Conservation (phyloP, 2,888 invertebrate genomes). For the Lasioglossum figueresi region DNA sequence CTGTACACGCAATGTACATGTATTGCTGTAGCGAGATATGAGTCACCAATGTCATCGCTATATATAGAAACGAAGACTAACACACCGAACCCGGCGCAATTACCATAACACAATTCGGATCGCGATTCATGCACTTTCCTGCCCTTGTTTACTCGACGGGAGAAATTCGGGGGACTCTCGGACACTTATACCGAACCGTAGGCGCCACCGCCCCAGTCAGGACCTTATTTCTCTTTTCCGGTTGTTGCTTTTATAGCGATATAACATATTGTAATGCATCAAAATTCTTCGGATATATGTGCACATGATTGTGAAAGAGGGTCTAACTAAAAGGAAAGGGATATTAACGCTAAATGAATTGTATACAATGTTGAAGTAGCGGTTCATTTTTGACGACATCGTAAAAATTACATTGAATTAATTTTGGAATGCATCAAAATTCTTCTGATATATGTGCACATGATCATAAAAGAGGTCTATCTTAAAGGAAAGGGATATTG, state of each 20-base stretch:
- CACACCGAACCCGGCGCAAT: conserved; percentile 70
- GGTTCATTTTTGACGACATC: too few relatives aligned
- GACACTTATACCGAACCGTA: background rate
- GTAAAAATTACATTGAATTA: too few relatives aligned
- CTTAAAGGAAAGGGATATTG: too few relatives aligned
- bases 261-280: background rate
- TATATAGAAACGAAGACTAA: conserved; percentile 80
- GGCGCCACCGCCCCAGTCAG: too few relatives aligned
- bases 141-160: background rate
- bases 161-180: background rate
- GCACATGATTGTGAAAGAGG: too few relatives aligned
- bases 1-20: conserved; percentile 63
- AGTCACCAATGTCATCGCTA: conserved; percentile 82
- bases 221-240: background rate
- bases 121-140: conserved; percentile 41
- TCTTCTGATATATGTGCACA: too few relatives aligned
- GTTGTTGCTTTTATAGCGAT: background rate
- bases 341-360: too few relatives aligned
- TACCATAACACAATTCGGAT: conserved; percentile 67
- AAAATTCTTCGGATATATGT: too few relatives aligned
- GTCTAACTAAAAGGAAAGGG: too few relatives aligned
- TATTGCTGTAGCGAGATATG: conserved; percentile 71
- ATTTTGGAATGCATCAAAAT: too few relatives aligned
- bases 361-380: too few relatives aligned
- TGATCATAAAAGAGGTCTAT: too few relatives aligned